Percentiles rank a stretch among this genome's conserved stretches.
Evolutionary conservation across 2,797 vertebrate species (phyloP).

Genomic region (Paedocypris micromegethes): DNA sequence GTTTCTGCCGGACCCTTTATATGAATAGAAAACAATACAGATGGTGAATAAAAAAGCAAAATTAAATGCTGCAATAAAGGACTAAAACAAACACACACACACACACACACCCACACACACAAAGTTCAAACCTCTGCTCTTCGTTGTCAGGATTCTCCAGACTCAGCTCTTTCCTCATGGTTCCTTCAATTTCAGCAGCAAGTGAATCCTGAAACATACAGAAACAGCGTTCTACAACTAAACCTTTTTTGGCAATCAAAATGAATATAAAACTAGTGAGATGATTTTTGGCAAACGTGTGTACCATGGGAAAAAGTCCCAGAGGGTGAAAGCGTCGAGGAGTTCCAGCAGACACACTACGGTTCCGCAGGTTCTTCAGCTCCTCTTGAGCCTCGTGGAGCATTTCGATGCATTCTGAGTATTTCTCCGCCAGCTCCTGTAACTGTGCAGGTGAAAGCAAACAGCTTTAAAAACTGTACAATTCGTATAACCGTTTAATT

Average conservation of each 20-base stretch:
- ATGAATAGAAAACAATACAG: not conserved
- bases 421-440: constrained; percentile 90
- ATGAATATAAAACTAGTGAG: not conserved
- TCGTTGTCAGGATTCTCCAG: constrained; percentile 82
- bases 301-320: constrained; percentile 92
- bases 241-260: no score
- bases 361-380: constrained; percentile 92
- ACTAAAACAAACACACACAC: no score
- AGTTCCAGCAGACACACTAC: constrained; percentile 77
- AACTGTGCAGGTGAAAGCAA: constrained; percentile 64
- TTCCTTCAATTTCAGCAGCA: constrained; percentile 97
- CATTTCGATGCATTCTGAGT: constrained; percentile 95
- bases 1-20: constrained; percentile 78
- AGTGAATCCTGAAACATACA: constrained; percentile 82
- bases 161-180: constrained; percentile 93
- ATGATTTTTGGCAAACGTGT: constrained; percentile 25
- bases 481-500: constrained; percentile 5
- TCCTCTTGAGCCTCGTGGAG: constrained; percentile 96
- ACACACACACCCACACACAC: not conserved
- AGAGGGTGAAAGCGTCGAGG: constrained; percentile 84
- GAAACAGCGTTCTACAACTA: constrained; percentile 10
- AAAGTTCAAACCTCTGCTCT: constrained; percentile 76
- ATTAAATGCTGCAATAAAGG: not conserved
- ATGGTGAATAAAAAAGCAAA: not conserved
- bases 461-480: not conserved